Evolutionary conservation across 2,797 vertebrate genomes (phyloP), one percentile per base, ranked within the genome.

Genomic region (Acanthopagrus latus): DNA sequence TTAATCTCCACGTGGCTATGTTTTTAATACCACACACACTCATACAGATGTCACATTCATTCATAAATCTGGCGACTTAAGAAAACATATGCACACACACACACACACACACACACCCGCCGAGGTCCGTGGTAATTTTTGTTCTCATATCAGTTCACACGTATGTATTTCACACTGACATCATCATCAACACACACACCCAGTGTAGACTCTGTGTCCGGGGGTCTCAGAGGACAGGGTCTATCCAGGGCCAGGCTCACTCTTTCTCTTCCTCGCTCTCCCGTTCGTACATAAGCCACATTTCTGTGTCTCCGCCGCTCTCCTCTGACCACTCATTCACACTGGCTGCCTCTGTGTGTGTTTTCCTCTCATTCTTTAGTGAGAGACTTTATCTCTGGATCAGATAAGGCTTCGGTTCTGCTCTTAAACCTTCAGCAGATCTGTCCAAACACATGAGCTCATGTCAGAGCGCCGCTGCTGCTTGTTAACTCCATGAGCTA

Each of bases 381-480:
- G 82, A 75, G 80, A 83, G 89, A 78, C 89, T 79, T 84, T 89
- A 91, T 91, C 91, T 89, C 73, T 85, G 87, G 80, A 94, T 94
- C 92, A 91, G 93, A 93, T 93, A 92, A 93, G 89, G 83, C 84
- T 73, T 75, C 67, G 47, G 92, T 84, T 46, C 90, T 91, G 91
- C 89, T 92, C 90, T 90, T 89, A 89, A 91, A 91, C 87, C 90
- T 92, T 93, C 92, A 89, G 87, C 89, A 86, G 89, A 93, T 93
- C 92, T 93, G 92, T 93, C 88, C 86, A 94, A 93, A 94, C 93
- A 94, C 90, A 93, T 94, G 93, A 93, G 88, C 92, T 94, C 92
- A 94, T 91, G 89, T 90, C 85, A 85, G 78, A 89, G 88, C 55
- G 76, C 84, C 64, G 86, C 87, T 84, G 90, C 85, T 91, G 91